Conservation (phyloP, 2,113 vertebrate genomes). For the Poicephalus meyeri region DNA sequence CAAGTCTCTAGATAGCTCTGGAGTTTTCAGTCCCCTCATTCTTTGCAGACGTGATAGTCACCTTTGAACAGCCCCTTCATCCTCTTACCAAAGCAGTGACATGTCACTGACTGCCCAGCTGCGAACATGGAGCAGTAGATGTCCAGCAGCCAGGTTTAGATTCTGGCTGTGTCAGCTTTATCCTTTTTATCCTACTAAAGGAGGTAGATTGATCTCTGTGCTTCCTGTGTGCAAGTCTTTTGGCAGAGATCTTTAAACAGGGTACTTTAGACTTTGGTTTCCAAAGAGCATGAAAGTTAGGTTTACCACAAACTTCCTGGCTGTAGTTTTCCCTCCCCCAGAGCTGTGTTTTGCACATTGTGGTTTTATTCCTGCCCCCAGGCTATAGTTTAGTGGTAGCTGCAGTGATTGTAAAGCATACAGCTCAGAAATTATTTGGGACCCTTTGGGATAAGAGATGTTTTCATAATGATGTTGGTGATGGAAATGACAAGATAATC, state of each 20-base stretch:
- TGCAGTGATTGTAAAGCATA: neutral
- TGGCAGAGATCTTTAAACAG: neutral
- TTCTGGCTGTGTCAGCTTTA: neutral
- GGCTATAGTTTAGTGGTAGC: neutral
- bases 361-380: neutral
- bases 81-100: neutral
- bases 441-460: neutral
- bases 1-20: neutral
- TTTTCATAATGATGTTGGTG: neutral
- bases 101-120: neutral
- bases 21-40: neutral
- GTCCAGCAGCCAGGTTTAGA: neutral
- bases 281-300: neutral
- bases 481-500: neutral
- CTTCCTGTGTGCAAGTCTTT: neutral
- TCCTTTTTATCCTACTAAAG: neutral
- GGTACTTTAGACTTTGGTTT: constrained; percentile 4
- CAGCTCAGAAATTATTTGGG: neutral
- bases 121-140: neutral
- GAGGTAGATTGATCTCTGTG: neutral
- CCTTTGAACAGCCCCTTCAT: neutral
- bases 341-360: neutral
- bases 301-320: neutral
- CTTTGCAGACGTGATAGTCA: neutral
- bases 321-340: neutral